Percentiles rank a stretch among this genome's conserved stretches.
phyloP scores from a whole-genome alignment of 2,888 invertebrate species.

The Drosophila dives region DNA sequence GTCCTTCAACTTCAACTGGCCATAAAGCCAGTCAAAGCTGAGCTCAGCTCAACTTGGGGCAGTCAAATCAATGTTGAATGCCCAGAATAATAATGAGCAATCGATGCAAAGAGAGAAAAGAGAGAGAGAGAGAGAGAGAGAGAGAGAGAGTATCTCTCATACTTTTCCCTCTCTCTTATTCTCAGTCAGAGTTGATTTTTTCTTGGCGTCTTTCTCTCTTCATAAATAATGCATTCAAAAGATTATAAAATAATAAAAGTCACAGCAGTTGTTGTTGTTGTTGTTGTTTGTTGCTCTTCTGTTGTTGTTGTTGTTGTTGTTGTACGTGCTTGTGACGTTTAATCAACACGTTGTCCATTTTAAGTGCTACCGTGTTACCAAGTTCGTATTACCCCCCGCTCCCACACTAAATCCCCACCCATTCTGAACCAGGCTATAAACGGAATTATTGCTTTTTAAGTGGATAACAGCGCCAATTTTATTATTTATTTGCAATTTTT shows the following conservation, averaged over 20 bases:
- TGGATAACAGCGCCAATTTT: conserved; percentile 65
- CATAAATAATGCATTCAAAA: conserved; percentile 58
- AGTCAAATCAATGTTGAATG: conserved; percentile 55
- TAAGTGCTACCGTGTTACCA: conserved; percentile 36
- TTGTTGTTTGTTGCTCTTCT: conserved; percentile 32
- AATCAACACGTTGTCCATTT: conserved; percentile 67
- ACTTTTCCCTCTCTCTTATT: conserved; percentile 7
- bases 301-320: conserved; percentile 40
- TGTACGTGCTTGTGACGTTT: conserved; percentile 78
- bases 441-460: conserved; percentile 79
- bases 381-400: not conserved
- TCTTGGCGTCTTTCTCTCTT: conserved; percentile 3
- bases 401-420: not conserved
- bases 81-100: conserved; percentile 74
- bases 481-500: conserved; percentile 38
- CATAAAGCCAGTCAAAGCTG: conserved; percentile 55
- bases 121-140: not conserved
- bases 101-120: conserved; percentile 20
- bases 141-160: conserved; percentile 24
- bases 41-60: conserved; percentile 55
- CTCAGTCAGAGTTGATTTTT: conserved; percentile 3
- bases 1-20: conserved; percentile 77
- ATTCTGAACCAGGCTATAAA: conserved; percentile 52
- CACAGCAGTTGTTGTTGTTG: conserved; percentile 42
- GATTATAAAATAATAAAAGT: conserved; percentile 76